Conservation (phyloP, 2,113 vertebrate species). For the Furnarius figulus region DNA sequence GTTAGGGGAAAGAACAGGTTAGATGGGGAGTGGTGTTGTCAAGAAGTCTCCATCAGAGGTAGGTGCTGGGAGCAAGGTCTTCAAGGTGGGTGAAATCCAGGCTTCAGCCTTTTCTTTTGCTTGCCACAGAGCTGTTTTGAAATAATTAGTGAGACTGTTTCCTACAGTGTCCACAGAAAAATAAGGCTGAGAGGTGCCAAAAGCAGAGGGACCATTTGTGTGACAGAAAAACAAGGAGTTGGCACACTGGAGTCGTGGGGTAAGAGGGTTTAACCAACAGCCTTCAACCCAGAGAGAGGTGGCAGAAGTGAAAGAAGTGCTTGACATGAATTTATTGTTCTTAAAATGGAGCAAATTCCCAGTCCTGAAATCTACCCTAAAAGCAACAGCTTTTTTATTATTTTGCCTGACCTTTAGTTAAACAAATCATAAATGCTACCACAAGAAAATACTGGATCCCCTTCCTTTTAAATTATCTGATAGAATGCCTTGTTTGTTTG, state of each 20-base stretch:
- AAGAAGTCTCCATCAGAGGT: neutral
- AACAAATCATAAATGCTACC: constrained; percentile 11
- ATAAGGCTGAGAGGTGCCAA: neutral
- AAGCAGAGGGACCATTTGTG: neutral
- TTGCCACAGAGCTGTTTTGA: neutral
- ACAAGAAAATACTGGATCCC: neutral
- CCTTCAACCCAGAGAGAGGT: neutral
- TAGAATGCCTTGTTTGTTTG: neutral
- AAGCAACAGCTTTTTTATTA: neutral
- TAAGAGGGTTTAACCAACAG: neutral
- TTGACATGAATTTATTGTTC: neutral
- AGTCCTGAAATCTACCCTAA: neutral
- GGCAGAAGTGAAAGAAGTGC: neutral
- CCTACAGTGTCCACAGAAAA: neutral
- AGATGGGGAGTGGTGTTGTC: neutral
- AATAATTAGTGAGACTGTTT: neutral
- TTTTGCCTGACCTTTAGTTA: constrained; percentile 26
- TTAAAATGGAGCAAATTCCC: neutral
- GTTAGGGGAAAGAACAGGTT: neutral
- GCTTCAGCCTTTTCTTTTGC: neutral
- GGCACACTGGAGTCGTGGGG: rapidly evolving
- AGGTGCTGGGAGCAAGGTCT: neutral
- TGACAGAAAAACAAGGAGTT: neutral
- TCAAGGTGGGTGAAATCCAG: neutral
- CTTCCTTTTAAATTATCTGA: neutral